Evolutionary conservation across 1,140 invertebrate genomes (phyloP).

Genomic region (Drosophila neocordata): DNA sequence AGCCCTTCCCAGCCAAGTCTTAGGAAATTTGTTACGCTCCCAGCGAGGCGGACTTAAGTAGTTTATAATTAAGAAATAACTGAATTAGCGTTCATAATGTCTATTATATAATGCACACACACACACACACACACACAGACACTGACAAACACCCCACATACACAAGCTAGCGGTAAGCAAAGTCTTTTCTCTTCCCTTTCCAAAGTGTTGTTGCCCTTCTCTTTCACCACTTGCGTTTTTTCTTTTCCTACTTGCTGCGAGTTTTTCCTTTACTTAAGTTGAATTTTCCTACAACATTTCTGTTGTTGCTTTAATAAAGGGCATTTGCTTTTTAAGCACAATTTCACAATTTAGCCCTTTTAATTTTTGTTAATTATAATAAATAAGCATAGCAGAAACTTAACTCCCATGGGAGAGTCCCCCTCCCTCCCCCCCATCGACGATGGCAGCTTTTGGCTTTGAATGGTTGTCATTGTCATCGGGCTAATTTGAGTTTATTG

Average conservation of each 20-base stretch:
- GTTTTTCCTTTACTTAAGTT: neutral
- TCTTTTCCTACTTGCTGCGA: conserved; percentile 2
- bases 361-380: conserved; percentile 78
- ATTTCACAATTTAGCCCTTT: conserved; percentile 76
- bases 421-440: neutral
- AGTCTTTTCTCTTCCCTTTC: conserved; percentile 18
- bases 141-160: conserved; percentile 23
- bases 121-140: conserved; percentile 28
- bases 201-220: neutral
- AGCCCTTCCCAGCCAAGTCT: conserved; percentile 24
- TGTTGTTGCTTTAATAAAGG: conserved; percentile 54
- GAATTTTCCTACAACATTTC: neutral
- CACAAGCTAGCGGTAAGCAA: conserved; percentile 34
- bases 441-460: neutral
- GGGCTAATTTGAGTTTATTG: conserved; percentile 68
- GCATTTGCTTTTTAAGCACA: conserved; percentile 66
- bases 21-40: conserved; percentile 67
- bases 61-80: conserved; percentile 82
- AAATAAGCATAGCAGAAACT: conserved; percentile 48
- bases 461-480: conserved; percentile 53
- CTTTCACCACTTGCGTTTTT: conserved; percentile 1
- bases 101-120: conserved; percentile 56
- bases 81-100: conserved; percentile 82
- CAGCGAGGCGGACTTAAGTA: conserved; percentile 66
- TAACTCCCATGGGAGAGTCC: conserved; percentile 2